Conservation (phyloP, 2,113 vertebrate species). For the Cynopterus brachyotis region DNA sequence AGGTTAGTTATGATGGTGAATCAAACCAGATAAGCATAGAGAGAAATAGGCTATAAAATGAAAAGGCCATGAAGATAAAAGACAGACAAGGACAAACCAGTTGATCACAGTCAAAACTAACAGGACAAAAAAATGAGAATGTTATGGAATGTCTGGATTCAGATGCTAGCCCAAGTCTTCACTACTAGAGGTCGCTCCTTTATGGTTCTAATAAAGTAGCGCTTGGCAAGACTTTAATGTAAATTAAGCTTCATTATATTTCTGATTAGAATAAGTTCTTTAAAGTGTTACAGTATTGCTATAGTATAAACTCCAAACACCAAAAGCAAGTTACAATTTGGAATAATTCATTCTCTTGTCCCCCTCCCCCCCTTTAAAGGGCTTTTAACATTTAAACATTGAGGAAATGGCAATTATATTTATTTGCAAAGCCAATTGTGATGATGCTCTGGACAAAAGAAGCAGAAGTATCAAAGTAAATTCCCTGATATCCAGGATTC, state of each 20-base stretch:
- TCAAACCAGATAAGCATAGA: background rate
- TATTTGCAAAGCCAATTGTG: background rate
- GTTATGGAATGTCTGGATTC: background rate
- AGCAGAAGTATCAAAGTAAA: slow-evolving; percentile 4
- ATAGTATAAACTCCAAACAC: background rate
- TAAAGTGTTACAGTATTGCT: background rate
- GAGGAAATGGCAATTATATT: background rate
- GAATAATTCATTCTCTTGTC: background rate
- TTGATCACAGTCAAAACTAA: background rate
- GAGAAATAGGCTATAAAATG: background rate
- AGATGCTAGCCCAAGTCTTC: background rate
- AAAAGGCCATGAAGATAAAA: background rate
- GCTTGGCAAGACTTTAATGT: background rate
- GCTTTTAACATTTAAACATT: slow-evolving; percentile 4
- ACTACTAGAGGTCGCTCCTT: background rate
- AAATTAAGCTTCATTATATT: slow-evolving; percentile 25
- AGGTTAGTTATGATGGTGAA: background rate
- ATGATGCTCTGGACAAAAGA: background rate
- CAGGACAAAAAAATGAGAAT: slow-evolving; percentile 5
- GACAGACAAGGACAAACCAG: background rate
- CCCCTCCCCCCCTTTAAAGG: background rate
- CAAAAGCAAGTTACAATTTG: slow-evolving; percentile 24
- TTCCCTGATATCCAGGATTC: background rate
- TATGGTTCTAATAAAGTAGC: background rate
- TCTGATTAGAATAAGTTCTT: slow-evolving; percentile 27